These are phyloP conservation scores for Leptatherina wallacei DNA, from an alignment of 2,797 vertebrate genomes.

Conservation along the genomic window DNA sequence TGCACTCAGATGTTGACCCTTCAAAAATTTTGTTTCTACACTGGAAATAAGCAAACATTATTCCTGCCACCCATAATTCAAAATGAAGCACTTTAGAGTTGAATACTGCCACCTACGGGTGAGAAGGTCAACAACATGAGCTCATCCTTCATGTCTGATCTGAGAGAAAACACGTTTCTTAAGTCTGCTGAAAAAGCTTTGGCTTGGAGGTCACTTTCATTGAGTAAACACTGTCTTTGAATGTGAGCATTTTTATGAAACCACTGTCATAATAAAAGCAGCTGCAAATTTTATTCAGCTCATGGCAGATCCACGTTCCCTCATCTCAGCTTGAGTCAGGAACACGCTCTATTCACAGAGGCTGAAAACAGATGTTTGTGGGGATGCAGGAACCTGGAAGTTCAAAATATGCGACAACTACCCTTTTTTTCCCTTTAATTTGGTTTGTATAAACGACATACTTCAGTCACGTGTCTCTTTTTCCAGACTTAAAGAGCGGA, in stretches of 20 bases:
- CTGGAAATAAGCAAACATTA: background rate
- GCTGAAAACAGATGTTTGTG: slow-evolving; percentile 22
- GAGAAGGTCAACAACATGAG: background rate
- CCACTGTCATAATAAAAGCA: slow-evolving; percentile 1
- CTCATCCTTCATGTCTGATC: background rate
- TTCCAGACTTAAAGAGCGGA: slow-evolving; percentile 50
- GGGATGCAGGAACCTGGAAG: slow-evolving; percentile 16
- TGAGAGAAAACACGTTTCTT: background rate
- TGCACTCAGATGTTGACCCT: background rate
- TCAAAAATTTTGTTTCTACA: background rate
- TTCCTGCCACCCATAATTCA: background rate
- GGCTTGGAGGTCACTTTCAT: background rate
- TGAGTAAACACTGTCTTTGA: slow-evolving; percentile 1
- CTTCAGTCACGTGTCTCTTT: slow-evolving; percentile 43
- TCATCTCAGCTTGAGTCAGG: background rate
- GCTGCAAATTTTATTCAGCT: background rate
- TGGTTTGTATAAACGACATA: slow-evolving; percentile 26
- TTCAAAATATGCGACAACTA: slow-evolving; percentile 22
- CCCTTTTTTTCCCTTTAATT: slow-evolving; percentile 12
- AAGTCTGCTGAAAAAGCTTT: background rate
- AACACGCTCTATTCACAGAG: slow-evolving; percentile 15
- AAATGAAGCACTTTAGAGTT: background rate
- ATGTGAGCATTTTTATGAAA: slow-evolving; percentile 28
- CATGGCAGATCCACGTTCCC: slow-evolving; percentile 16
- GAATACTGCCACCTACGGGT: slow-evolving; percentile 58